A percentile compares a stretch with the other conserved stretches of the same genome.
phyloP scores from a whole-genome alignment of 1,140 invertebrate genomes.

The Drosophila takahashii region DNA sequence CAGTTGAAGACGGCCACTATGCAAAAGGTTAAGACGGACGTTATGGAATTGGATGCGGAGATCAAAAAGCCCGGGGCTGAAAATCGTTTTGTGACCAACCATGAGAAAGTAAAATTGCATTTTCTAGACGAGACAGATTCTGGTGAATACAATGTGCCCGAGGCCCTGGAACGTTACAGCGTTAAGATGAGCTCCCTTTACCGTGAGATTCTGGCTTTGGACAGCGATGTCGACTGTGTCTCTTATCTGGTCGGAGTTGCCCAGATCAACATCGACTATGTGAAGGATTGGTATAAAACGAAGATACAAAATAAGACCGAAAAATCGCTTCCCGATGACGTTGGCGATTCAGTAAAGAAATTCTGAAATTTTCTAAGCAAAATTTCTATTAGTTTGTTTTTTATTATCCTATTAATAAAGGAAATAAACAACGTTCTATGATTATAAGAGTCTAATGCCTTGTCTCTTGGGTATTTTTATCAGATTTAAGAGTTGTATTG shows the following conservation, averaged over 20 bases:
- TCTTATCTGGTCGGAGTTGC: conserved; percentile 38
- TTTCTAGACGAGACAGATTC: conserved; percentile 48
- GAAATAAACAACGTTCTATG: too few relatives aligned
- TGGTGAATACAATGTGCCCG: conserved; percentile 23
- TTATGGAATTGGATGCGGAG: conserved; percentile 35
- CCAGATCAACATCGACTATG: conserved; percentile 15
- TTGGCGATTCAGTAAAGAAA: background rate
- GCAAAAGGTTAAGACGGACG: conserved; percentile 39
- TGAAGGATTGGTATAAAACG: background rate
- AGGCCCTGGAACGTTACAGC: conserved; percentile 38
- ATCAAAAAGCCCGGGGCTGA: conserved; percentile 1
- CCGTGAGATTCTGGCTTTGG: conserved; percentile 39
- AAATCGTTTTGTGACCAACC: background rate
- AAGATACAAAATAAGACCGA: background rate
- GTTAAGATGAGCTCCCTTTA: conserved; percentile 45
- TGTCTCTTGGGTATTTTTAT: background rate
- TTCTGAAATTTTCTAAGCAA: background rate
- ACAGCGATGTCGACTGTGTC: conserved; percentile 50
- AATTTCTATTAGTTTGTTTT: background rate
- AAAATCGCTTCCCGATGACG: background rate
- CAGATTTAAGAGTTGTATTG: background rate
- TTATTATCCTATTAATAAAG: too few relatives aligned
- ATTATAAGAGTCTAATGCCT: background rate
- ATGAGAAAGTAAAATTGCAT: conserved; percentile 24
- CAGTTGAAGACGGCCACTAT: conserved; percentile 16